These are phyloP conservation scores for Scopus umbretta DNA, from an alignment of 2,113 vertebrate species.

Conservation along the genomic window DNA sequence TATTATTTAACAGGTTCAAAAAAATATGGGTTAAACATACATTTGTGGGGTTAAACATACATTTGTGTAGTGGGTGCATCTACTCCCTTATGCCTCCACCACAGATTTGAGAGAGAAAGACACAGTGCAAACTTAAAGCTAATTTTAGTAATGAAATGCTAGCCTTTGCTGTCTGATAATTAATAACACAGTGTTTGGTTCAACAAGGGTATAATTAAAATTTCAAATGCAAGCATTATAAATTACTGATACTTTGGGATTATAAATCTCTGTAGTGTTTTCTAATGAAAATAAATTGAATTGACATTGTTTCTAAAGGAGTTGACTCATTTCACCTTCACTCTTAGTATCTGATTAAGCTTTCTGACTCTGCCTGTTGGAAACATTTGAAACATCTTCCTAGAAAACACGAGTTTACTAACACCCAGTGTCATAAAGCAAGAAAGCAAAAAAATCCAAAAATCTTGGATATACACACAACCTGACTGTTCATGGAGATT, in stretches of 20 bases:
- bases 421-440: neutral
- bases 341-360: neutral
- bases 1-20: neutral
- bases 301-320: neutral
- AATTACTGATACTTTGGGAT: neutral
- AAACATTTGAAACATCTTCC: neutral
- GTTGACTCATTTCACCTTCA: constrained; percentile 1
- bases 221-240: constrained; percentile 20
- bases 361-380: neutral
- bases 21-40: neutral
- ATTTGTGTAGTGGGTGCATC: neutral
- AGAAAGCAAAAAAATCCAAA: neutral
- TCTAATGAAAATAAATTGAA: constrained; percentile 29
- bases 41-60: neutral
- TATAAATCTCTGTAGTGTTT: neutral
- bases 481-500: neutral
- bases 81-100: neutral
- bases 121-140: neutral
- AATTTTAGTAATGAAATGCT: neutral
- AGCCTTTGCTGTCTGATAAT: neutral
- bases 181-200: neutral
- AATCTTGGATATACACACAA: neutral
- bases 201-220: constrained; percentile 24
- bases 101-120: neutral
- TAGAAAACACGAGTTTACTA: neutral